These are phyloP conservation scores for Urocitellus parryii DNA, from an alignment of 2,113 vertebrate species.

Conservation along the genomic window DNA sequence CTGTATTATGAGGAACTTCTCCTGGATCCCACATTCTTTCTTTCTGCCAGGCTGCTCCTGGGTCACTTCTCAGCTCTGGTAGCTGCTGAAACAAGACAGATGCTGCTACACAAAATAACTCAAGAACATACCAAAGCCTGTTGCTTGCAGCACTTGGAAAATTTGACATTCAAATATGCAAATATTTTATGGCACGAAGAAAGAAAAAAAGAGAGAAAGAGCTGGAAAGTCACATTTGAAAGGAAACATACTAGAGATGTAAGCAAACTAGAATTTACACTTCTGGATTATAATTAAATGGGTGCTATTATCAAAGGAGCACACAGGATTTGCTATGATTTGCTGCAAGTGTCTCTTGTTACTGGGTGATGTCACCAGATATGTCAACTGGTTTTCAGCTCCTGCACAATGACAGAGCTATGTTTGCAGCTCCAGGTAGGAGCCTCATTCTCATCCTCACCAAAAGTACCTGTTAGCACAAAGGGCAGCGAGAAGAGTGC, in stretches of 20 bases:
- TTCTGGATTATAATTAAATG: conserved; percentile 72
- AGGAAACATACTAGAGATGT: conserved; percentile 75
- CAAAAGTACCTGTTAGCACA: background rate
- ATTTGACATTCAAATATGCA: conserved; percentile 73
- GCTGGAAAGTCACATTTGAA: conserved; percentile 79
- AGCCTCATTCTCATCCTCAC: background rate
- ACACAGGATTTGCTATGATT: background rate
- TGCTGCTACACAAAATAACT: conserved; percentile 82
- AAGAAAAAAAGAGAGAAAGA: conserved; percentile 69
- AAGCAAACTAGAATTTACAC: conserved; percentile 78
- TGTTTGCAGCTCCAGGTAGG: background rate
- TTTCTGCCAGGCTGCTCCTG: conserved; percentile 64
- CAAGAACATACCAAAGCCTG: conserved; percentile 72
- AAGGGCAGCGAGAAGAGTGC: background rate
- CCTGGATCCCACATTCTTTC: background rate
- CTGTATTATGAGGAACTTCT: background rate
- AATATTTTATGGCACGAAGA: conserved; percentile 74
- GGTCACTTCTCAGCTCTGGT: conserved; percentile 70
- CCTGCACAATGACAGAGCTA: accelerated
- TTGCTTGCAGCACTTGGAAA: conserved; percentile 76
- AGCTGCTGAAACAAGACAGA: conserved; percentile 79
- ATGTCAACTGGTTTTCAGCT: background rate
- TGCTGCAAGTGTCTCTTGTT: background rate
- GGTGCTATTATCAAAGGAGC: conserved; percentile 47
- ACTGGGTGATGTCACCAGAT: background rate